Evolutionary conservation across 2,113 vertebrate genomes (phyloP), one percentile per base, ranked within the genome.

Genomic region (Nothoprocta perdicaria): DNA sequence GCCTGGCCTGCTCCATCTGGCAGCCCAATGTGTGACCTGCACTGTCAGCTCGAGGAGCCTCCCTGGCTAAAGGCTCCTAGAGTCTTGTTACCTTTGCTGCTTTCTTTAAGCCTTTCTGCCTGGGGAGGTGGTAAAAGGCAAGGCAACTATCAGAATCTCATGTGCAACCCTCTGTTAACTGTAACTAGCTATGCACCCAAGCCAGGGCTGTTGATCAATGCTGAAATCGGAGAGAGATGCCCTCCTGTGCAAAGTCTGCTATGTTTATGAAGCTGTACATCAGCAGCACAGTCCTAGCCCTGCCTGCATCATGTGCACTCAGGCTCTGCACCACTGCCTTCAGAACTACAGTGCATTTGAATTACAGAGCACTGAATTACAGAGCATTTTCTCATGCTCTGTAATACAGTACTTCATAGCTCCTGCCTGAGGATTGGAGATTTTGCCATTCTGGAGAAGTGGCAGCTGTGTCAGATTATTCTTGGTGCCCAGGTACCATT

Each of bases 101-200:
- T 66, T 21, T 48, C 12, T 41, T 41, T 6, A 10, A 75, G 14
- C n/a, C 27, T 13, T 43, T 63, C 40, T 33, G 1, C 45, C 33
- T 23, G 3, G 10, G 26, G 67, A 50, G 29, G 18, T 35, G 48
- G 7, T 46, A 40, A 67, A 24, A 2, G 10, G 21, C 24, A 35
- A 18, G 21, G 27, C 5, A 9, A 55, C 27, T 5, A 41, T n/a
- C 40, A 35, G 53, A 61, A 24, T 12, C 23, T 73, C 22, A 9
- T 2, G 17, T n/a, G 26, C 29, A 16, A 3, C 7, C 6, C 3
- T 1, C 22, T 10, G 63, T 9, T 46, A 7, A 2, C 6, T 3
- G 3, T 10, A 38, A 2, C 6, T 55, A 26, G 35, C 7, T 10
- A 2, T 7, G 7, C 6, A 26, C 23, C n/a, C 26, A 18, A 15